phyloP scores from a whole-genome alignment of 2,113 vertebrate genomes.

The Butorides virescens region DNA sequence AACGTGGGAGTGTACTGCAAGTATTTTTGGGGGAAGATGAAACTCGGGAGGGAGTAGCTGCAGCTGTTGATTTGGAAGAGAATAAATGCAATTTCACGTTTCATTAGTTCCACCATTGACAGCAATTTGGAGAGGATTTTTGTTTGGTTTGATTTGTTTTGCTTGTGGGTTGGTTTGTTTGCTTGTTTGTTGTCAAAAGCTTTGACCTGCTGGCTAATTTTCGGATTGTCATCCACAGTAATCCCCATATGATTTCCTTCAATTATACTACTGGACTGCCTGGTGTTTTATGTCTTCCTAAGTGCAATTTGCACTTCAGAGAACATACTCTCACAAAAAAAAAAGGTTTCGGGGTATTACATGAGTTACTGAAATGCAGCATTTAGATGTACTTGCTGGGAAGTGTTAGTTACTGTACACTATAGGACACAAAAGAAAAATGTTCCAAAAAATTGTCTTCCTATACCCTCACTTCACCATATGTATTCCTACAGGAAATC shows the following conservation, averaged over 20 bases:
- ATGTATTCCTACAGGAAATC: background rate
- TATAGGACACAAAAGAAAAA: background rate
- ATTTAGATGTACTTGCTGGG: background rate
- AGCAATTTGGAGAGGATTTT: background rate
- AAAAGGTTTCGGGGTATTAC: accelerated
- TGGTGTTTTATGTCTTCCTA: background rate
- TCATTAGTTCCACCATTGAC: background rate
- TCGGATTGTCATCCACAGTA: background rate
- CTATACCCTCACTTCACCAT: background rate
- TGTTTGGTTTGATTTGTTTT: background rate
- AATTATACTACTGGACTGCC: background rate
- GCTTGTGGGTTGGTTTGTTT: background rate
- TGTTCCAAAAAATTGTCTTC: background rate
- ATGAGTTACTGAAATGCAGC: background rate
- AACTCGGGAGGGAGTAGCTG: background rate
- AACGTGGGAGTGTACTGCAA: background rate
- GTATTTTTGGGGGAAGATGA: background rate
- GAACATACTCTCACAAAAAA: background rate
- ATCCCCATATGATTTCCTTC: background rate
- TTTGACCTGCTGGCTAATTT: background rate
- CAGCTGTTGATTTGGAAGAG: background rate
- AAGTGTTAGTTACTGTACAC: background rate
- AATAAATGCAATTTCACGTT: background rate
- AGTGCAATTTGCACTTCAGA: background rate
- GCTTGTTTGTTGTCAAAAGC: background rate